Percentiles rank a stretch among this genome's conserved stretches.
phyloP scores from a whole-genome alignment of 1,140 invertebrate species.

The Diachasma alloeum region DNA sequence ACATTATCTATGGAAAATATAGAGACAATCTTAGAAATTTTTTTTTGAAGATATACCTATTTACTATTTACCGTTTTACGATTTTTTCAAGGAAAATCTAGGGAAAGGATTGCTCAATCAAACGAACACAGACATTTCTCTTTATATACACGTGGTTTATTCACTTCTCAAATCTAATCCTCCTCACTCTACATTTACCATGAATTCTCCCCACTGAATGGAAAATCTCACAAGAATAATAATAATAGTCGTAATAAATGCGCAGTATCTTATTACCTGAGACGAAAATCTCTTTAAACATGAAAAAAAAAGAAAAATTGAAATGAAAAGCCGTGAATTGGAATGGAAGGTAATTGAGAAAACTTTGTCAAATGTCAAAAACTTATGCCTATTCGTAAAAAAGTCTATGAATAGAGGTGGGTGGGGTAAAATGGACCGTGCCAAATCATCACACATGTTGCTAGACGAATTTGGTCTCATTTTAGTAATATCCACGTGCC shows the following conservation, averaged over 20 bases:
- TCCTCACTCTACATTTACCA: neutral
- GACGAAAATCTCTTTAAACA: neutral
- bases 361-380: neutral
- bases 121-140: neutral
- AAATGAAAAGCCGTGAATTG: neutral
- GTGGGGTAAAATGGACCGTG: neutral
- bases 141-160: constrained; percentile 3
- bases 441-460: no score
- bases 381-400: neutral
- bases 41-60: no score
- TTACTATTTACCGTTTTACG: no score
- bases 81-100: no score
- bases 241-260: neutral
- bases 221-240: neutral
- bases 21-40: no score
- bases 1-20: no score
- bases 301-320: neutral
- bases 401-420: neutral
- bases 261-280: constrained; percentile 1
- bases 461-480: neutral
- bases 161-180: neutral
- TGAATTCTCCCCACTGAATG: neutral
- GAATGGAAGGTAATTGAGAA: neutral
- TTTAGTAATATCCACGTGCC: neutral
- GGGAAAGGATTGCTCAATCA: no score